Evolutionary conservation across 2,888 invertebrate species (phyloP).

Genomic region (Corbicula japonica): DNA sequence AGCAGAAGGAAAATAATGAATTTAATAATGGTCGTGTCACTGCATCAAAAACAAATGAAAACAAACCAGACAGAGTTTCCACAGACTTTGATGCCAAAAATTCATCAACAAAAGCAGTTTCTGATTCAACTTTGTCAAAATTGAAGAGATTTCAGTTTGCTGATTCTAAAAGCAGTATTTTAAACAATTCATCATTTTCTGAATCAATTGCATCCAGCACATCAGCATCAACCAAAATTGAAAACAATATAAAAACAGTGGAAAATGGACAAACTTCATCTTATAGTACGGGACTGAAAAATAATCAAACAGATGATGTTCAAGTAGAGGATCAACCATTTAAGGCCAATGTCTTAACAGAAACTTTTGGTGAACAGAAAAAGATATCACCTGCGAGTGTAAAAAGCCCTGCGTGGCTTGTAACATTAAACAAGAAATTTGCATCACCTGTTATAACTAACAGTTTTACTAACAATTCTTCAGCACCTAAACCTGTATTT

Average conservation of each 20-base stretch:
- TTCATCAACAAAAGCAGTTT: conserved; percentile 28
- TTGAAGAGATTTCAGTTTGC: conserved; percentile 68
- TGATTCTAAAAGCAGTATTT: conserved; percentile 43
- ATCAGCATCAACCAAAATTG: conserved; percentile 59
- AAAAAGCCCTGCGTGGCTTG: conserved; percentile 68
- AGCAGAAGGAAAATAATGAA: not conserved
- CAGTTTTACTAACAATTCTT: not conserved
- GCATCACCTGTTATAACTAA: conserved; percentile 33
- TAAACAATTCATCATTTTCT: conserved; percentile 12
- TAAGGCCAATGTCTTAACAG: not conserved
- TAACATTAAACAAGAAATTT: conserved; percentile 64
- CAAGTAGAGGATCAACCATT: not conserved
- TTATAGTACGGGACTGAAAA: not conserved
- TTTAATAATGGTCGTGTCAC: not conserved
- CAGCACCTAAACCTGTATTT: conserved; percentile 28
- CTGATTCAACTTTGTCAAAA: conserved; percentile 64
- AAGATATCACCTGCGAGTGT: conserved; percentile 13
- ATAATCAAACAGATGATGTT: not conserved
- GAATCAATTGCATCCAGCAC: conserved; percentile 54
- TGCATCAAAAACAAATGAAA: not conserved
- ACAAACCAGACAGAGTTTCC: not conserved
- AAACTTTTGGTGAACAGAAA: conserved; percentile 13
- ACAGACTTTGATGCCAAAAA: not conserved
- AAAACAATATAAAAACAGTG: not conserved
- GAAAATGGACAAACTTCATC: not conserved